These are phyloP conservation scores for Bufo bufo DNA, from an alignment of 2,113 vertebrate species.

Conservation along the genomic window DNA sequence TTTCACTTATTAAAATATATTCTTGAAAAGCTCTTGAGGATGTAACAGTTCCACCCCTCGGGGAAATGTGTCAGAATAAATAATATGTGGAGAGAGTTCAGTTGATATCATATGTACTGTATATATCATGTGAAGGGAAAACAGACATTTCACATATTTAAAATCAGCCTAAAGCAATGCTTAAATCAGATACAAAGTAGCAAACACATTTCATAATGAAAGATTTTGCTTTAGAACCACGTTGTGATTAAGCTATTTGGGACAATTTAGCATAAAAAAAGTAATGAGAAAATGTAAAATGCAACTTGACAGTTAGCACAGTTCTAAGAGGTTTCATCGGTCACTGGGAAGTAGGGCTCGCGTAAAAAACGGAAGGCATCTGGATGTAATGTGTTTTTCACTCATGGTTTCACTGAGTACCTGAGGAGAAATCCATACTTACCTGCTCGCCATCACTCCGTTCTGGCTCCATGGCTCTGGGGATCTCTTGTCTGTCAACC, in stretches of 20 bases:
- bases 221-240: neutral
- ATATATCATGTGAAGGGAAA: slow-evolving; percentile 15
- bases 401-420: too few species aligned
- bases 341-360: neutral
- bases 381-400: too few species aligned
- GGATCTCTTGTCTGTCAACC: too few species aligned
- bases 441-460: too few species aligned
- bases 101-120: slow-evolving; percentile 23
- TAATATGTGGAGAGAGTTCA: slow-evolving; percentile 12
- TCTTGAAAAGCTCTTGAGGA: slow-evolving; percentile 47
- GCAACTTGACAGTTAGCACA: neutral
- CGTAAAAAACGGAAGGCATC: too few species aligned
- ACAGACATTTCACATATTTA: slow-evolving; percentile 41
- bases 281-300: neutral
- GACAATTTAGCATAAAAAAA: neutral
- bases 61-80: slow-evolving; percentile 38
- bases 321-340: neutral
- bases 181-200: slow-evolving; percentile 24
- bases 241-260: neutral
- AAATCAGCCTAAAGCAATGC: slow-evolving; percentile 26
- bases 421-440: too few species aligned
- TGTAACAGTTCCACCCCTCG: slow-evolving; percentile 10
- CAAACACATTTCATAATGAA: slow-evolving; percentile 23
- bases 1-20: slow-evolving; percentile 48
- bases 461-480: too few species aligned